Base-by-base conservation (phyloP, 2,888 invertebrate genomes). In the Entomobrya multifasciata region DNA sequence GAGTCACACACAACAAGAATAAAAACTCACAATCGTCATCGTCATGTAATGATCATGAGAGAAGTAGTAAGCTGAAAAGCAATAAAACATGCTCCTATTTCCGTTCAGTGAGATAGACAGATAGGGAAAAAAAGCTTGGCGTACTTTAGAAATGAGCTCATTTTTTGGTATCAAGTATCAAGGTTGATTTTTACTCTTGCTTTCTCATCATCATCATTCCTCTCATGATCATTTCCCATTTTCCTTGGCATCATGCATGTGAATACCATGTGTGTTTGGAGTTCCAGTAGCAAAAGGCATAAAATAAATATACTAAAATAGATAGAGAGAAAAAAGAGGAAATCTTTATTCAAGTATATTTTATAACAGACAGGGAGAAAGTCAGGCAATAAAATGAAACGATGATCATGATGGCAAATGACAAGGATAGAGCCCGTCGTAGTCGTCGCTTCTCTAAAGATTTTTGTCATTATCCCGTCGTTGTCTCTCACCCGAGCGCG, bases 161-260 rank as follows among this genome's bases (percentile, higher is more conserved):
- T 67, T 67, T 65, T 55, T 62, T 67, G 74, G 74, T 74, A 74
- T 74, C 74, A 74, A 74, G 74, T 74, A 74, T 74, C 74, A 74
- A 55, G 74, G 52, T 74, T 74, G 74, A 74, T 52, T 49, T 17
- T 70, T 47, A 25, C 70, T 70, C 70, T 47, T 27, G 17, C 52
- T 55, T n/a, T 1, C 25, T 65, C 30, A 36, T 65, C 41, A 2
- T 65, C 36, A 1, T 65, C n/a, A 41, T 41, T 10, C 17, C 44
- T 22, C 41, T 44, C 44, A 41, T 44, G 11, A 17, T 44, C 44
- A 8, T 30, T 62, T 62, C n/a, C 30, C 30, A n/a, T 44, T 67
- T 67, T 0, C 5, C 36, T 65, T 41, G 17, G 41, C 17, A 17
- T 67, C 67, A 67, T 67, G 44, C 41, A 67, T 67, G n/a, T n/a